Conservation (phyloP, 2,797 vertebrate genomes). For the Tenualosa thibaudeaui region DNA sequence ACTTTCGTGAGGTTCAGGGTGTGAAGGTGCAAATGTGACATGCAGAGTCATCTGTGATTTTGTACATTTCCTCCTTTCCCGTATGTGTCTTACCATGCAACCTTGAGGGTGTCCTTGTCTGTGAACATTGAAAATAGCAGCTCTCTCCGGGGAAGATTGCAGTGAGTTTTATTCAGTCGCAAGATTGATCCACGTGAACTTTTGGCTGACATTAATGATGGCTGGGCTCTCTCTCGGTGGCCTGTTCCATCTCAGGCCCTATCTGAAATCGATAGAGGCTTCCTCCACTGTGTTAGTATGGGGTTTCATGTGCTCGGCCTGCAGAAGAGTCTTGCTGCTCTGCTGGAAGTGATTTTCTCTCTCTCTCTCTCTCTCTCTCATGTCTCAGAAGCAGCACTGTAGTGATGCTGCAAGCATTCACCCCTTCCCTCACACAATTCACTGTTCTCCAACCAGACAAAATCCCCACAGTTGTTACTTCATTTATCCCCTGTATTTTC, state of each 20-base stretch:
- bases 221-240: slow-evolving; percentile 41
- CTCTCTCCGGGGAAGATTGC: slow-evolving; percentile 34
- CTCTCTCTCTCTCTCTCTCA: background rate
- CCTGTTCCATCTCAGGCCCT: slow-evolving; percentile 36
- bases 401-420: slow-evolving; percentile 9
- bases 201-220: slow-evolving; percentile 54
- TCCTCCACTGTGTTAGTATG: slow-evolving; percentile 16
- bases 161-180: slow-evolving; percentile 44
- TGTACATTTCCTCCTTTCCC: background rate
- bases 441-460: background rate
- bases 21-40: background rate
- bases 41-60: background rate
- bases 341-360: background rate
- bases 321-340: background rate
- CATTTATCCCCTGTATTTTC: background rate
- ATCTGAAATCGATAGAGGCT: slow-evolving; percentile 50
- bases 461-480: background rate
- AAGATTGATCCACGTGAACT: slow-evolving; percentile 51
- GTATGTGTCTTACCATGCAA: background rate
- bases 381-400: background rate
- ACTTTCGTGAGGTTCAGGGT: background rate
- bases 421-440: background rate
- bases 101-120: slow-evolving; percentile 20
- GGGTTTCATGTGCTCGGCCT: background rate
- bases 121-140: slow-evolving; percentile 6